Conservation (phyloP, 1,140 invertebrate genomes). For the Propsilocerus akamusi region DNA sequence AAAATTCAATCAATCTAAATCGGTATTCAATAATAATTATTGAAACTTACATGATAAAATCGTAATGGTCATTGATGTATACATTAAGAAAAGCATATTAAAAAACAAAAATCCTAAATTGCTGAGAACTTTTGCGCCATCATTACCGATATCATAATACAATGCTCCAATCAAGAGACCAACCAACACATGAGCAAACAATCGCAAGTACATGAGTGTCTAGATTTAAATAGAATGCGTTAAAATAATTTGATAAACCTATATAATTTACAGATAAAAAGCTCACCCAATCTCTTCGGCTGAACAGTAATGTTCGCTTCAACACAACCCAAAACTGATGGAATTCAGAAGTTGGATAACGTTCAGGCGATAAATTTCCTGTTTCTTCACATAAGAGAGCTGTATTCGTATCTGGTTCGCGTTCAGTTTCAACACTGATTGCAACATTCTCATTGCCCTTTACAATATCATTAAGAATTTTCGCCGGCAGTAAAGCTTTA, state of each 20-base stretch:
- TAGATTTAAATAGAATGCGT: slow-evolving; percentile 23
- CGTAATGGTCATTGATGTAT: slow-evolving; percentile 94
- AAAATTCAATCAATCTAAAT: neutral
- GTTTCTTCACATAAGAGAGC: slow-evolving; percentile 41
- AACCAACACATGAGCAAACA: slow-evolving; percentile 82
- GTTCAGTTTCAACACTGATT: slow-evolving; percentile 36
- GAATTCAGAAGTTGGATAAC: slow-evolving; percentile 58
- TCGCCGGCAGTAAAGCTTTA: slow-evolving; percentile 20
- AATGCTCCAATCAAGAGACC: slow-evolving; percentile 81
- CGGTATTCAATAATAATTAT: slow-evolving; percentile 3
- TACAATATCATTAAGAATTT: slow-evolving; percentile 44
- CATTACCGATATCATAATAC: slow-evolving; percentile 86
- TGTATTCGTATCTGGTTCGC: slow-evolving; percentile 40
- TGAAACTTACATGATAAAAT: slow-evolving; percentile 78
- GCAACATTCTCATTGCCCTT: slow-evolving; percentile 32
- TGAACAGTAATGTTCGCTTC: slow-evolving; percentile 59
- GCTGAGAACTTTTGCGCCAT: slow-evolving; percentile 84
- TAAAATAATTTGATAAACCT: slow-evolving; percentile 5
- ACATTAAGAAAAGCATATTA: slow-evolving; percentile 96
- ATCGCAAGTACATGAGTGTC: slow-evolving; percentile 85
- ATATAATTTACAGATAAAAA: neutral
- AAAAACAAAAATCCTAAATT: slow-evolving; percentile 95
- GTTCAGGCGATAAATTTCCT: slow-evolving; percentile 28
- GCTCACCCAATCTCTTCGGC: slow-evolving; percentile 62
- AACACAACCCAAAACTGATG: slow-evolving; percentile 66